Evolutionary conservation across 2,797 vertebrate genomes (phyloP).

Genomic region (Prunella strophiata): DNA sequence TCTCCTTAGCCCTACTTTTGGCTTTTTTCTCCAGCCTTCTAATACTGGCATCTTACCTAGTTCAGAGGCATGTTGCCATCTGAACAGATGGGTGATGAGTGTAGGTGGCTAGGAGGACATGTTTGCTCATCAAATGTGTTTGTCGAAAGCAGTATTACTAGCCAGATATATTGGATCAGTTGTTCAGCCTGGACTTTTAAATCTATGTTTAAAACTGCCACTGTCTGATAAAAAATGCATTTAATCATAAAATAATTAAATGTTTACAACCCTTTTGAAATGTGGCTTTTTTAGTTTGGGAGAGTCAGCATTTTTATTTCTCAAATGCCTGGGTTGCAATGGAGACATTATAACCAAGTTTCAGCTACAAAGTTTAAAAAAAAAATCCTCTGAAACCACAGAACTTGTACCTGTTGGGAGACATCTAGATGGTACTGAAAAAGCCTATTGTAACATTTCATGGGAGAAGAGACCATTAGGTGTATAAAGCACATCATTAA

Average conservation of each 20-base stretch:
- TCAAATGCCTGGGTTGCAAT: not conserved
- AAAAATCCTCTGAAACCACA: not conserved
- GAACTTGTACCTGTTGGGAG: not conserved
- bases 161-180: constrained; percentile 40
- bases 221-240: not conserved
- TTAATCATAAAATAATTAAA: not conserved
- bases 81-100: constrained; percentile 69
- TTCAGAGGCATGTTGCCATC: constrained; percentile 51
- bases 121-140: constrained; percentile 67
- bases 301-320: not conserved
- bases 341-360: not conserved
- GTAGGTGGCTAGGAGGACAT: constrained; percentile 63
- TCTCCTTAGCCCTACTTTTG: not conserved
- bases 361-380: not conserved
- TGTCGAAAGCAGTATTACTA: constrained; percentile 20
- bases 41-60: constrained; percentile 46
- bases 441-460: not conserved
- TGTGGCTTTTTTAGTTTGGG: not conserved
- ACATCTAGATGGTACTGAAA: not conserved
- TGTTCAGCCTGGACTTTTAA: constrained; percentile 2
- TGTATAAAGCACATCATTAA: not conserved
- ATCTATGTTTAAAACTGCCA: not conserved
- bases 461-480: not conserved
- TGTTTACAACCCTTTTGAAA: not conserved
- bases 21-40: constrained; percentile 23